Evolutionary conservation across 2,113 vertebrate genomes (phyloP).

Genomic region (Balaenoptera acutorostrata): DNA sequence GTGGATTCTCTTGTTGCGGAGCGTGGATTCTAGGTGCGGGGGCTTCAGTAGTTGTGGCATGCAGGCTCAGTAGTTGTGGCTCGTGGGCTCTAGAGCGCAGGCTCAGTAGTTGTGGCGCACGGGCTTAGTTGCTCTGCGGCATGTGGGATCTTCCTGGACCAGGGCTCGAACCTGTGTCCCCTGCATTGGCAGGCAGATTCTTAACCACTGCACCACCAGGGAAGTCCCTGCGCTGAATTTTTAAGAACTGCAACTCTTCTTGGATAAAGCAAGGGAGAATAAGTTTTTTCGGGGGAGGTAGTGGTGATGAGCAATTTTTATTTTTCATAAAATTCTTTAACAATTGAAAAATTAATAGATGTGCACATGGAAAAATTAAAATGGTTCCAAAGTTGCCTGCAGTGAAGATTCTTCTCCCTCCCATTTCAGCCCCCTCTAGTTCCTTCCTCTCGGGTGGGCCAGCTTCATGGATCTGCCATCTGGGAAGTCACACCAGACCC

Average conservation of each 20-base stretch:
- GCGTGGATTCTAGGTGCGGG: fast-evolving
- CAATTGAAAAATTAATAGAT: not conserved
- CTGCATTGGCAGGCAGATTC: too few relatives aligned
- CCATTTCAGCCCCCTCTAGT: not conserved
- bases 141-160: too few relatives aligned
- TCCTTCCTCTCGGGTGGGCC: not conserved
- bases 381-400: not conserved
- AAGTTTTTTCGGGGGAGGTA: not conserved
- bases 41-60: too few relatives aligned
- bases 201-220: too few relatives aligned
- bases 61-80: too few relatives aligned
- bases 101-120: too few relatives aligned
- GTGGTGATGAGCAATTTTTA: not conserved
- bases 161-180: too few relatives aligned
- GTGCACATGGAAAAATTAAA: not conserved
- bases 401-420: not conserved
- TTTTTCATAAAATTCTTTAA: not conserved
- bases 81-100: too few relatives aligned
- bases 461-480: too few relatives aligned
- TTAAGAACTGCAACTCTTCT: not conserved
- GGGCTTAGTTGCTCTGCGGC: too few relatives aligned
- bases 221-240: not conserved
- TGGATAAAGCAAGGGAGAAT: not conserved
- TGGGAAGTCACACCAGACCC: not conserved
- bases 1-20: too few relatives aligned